Evolutionary conservation across 2,888 invertebrate genomes (phyloP).

Genomic region (Eretmocerus hayati): DNA sequence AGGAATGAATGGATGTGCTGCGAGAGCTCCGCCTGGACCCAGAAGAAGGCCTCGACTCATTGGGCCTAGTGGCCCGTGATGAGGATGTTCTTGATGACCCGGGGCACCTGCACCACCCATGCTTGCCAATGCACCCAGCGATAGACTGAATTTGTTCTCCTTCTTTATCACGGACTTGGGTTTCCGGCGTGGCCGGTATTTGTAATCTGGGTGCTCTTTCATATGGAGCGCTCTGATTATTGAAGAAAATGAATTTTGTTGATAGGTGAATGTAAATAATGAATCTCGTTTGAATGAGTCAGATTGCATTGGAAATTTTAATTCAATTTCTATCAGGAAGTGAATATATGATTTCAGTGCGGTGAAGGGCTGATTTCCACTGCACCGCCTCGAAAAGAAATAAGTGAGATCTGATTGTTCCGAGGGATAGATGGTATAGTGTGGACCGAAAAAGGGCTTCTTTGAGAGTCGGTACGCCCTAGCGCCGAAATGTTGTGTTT

Average conservation of each 20-base stretch:
- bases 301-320: too few species aligned
- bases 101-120: conserved; percentile 39
- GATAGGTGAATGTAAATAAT: too few species aligned
- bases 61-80: conserved; percentile 25
- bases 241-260: too few species aligned
- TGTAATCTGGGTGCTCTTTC: conserved; percentile 91
- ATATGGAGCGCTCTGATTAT: conserved; percentile 87
- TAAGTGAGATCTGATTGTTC: background rate
- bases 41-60: conserved; percentile 41
- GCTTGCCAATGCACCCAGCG: conserved; percentile 59
- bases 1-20: conserved; percentile 33
- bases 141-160: conserved; percentile 67
- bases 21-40: conserved; percentile 47
- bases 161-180: conserved; percentile 80
- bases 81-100: conserved; percentile 9
- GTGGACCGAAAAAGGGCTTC: background rate
- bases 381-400: too few species aligned
- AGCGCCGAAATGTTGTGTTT: too few species aligned
- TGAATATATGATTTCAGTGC: too few species aligned
- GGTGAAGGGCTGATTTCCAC: too few species aligned
- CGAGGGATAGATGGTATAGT: background rate
- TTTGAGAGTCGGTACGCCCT: too few species aligned
- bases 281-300: too few species aligned
- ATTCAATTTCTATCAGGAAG: too few species aligned
- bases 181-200: conserved; percentile 80